Conservation (phyloP, 2,888 invertebrate genomes). For the Uloborus plumipes region DNA sequence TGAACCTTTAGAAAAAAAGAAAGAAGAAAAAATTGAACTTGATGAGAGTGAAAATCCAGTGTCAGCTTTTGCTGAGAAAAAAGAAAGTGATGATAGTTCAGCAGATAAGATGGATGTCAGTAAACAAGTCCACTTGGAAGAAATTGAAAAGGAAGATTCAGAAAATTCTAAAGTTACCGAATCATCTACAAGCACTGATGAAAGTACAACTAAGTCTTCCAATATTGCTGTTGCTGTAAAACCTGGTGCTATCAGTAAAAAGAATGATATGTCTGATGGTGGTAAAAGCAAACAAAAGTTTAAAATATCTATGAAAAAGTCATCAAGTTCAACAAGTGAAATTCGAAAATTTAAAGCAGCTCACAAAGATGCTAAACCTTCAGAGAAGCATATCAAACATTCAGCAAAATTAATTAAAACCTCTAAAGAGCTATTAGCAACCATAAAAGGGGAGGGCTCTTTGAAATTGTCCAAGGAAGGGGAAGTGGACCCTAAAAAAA, state of each 20-base stretch:
- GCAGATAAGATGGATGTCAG: constrained; percentile 14
- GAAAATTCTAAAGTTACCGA: constrained; percentile 32
- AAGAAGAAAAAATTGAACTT: no score
- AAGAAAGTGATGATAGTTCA: neutral
- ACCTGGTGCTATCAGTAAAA: constrained; percentile 27
- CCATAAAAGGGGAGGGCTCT: neutral
- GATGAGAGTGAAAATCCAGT: no score
- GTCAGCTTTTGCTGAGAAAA: no score
- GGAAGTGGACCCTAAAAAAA: constrained; percentile 11
- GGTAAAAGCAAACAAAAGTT: constrained; percentile 50
- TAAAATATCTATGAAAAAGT: constrained; percentile 16
- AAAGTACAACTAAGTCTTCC: constrained; percentile 13
- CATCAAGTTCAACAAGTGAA: constrained; percentile 8
- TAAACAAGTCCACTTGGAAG: constrained; percentile 31
- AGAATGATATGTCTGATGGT: constrained; percentile 44
- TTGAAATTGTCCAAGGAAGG: constrained; percentile 18
- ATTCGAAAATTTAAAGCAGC: constrained; percentile 25
- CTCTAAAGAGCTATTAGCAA: neutral
- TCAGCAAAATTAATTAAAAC: constrained; percentile 8
- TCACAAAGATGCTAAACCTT: constrained; percentile 13
- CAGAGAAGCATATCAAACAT: constrained; percentile 26
- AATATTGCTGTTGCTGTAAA: constrained; percentile 1
- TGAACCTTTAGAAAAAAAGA: no score
- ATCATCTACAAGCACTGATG: constrained; percentile 16
- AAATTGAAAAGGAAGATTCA: constrained; percentile 32